Percentiles rank a stretch among this genome's conserved stretches.
Conservation (phyloP, 2,888 invertebrate genomes). For the Perdita meconis region DNA sequence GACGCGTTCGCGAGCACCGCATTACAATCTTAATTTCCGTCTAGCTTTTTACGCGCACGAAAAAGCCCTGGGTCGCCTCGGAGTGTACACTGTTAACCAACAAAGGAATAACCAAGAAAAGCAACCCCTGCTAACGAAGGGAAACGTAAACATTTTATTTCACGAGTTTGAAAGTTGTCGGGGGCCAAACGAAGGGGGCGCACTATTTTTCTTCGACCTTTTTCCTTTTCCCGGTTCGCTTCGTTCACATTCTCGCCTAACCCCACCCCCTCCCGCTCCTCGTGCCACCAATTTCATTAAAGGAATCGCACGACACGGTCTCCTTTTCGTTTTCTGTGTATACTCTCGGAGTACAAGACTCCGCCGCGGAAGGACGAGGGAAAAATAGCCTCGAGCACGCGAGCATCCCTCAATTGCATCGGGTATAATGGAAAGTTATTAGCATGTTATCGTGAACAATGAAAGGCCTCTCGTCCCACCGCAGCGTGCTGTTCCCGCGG, state of each 20-base stretch:
- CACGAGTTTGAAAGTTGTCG: conserved; percentile 34
- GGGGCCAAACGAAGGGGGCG: conserved; percentile 10
- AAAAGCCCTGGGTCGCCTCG: background rate
- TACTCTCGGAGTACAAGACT: background rate
- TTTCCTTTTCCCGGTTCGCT: background rate
- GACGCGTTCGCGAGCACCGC: background rate
- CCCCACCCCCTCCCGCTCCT: background rate
- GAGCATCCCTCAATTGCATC: background rate
- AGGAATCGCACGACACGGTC: conserved; percentile 12
- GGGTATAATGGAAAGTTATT: conserved; percentile 42
- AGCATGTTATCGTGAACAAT: conserved; percentile 23
- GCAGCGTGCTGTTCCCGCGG: conserved; percentile 15
- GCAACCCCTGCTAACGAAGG: conserved; percentile 45
- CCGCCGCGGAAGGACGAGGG: background rate
- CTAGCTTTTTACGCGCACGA: background rate
- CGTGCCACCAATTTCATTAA: conserved; percentile 31
- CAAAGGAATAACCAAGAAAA: conserved; percentile 16
- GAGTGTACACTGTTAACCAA: conserved; percentile 22
- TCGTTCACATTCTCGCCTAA: too few relatives aligned
- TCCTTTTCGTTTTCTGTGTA: conserved; percentile 8
- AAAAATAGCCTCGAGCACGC: conserved; percentile 19
- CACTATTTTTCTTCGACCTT: conserved; percentile 22
- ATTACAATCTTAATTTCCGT: background rate
- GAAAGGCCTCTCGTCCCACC: conserved; percentile 16
- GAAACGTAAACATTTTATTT: conserved; percentile 52